phyloP scores from a whole-genome alignment of 2,888 invertebrate genomes.

The Mayetiola destructor region DNA sequence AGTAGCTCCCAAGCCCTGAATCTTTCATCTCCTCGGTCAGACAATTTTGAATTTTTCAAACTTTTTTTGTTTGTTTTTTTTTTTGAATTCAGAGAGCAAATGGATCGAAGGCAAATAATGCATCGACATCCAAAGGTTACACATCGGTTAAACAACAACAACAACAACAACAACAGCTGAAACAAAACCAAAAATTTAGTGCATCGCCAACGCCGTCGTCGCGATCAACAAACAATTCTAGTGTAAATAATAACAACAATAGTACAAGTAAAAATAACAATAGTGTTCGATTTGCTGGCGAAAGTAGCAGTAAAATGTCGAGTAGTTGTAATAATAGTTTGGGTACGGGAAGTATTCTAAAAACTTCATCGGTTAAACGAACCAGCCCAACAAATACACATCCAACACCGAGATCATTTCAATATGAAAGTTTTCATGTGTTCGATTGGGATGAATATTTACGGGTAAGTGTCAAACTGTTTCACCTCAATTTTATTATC shows the following conservation, averaged over 20 bases:
- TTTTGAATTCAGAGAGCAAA: background rate
- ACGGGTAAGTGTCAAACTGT: slow-evolving; percentile 24
- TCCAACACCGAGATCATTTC: slow-evolving; percentile 53
- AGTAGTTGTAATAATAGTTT: background rate
- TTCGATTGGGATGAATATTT: slow-evolving; percentile 84
- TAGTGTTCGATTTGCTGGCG: too few relatives aligned
- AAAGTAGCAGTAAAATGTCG: too few relatives aligned
- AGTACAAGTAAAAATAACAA: slow-evolving; percentile 10
- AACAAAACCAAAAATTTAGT: slow-evolving; percentile 1
- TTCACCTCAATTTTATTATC: background rate
- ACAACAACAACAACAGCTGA: background rate
- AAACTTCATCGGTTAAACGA: background rate
- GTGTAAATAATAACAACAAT: slow-evolving; percentile 12
- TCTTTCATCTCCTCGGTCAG: too few relatives aligned
- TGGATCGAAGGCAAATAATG: background rate
- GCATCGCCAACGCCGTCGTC: background rate
- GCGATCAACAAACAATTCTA: background rate
- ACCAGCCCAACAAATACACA: slow-evolving; percentile 17
- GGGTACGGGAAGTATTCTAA: background rate
- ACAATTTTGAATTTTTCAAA: too few relatives aligned
- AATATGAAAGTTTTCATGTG: slow-evolving; percentile 62
- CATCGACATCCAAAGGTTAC: background rate
- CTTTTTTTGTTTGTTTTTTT: background rate
- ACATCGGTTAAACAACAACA: background rate
- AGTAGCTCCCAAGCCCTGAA: background rate